Conservation (phyloP, 92 coral and sea anemone species). For the Parazoanthus darwini region DNA sequence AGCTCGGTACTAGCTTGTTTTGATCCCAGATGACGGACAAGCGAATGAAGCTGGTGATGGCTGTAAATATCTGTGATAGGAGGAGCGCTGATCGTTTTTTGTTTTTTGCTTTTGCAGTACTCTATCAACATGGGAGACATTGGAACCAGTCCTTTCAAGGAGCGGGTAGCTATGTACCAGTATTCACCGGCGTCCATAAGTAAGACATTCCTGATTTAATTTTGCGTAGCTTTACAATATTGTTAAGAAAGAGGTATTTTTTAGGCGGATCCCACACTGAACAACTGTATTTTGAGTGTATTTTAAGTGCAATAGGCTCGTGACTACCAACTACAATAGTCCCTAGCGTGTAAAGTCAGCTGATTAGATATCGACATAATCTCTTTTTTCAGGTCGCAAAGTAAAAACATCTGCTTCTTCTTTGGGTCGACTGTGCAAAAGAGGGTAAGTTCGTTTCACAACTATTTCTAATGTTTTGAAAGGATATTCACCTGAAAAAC, state of each 20-base stretch:
- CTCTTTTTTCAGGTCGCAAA: slow-evolving; percentile 21
- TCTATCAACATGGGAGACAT: slow-evolving; percentile 34
- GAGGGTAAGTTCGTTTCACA: slow-evolving; percentile 7
- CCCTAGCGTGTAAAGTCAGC: too few relatives aligned
- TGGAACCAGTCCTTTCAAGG: slow-evolving; percentile 38
- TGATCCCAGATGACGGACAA: too few relatives aligned
- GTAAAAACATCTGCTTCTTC: slow-evolving; percentile 35
- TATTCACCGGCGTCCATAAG: slow-evolving; percentile 36
- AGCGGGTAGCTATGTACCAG: slow-evolving; percentile 32
- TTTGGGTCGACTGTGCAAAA: slow-evolving; percentile 22
- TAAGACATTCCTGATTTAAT: not conserved
- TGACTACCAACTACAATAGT: too few relatives aligned
- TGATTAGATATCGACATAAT: not conserved
- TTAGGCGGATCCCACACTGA: not conserved
- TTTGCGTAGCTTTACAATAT: not conserved
- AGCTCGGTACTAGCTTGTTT: too few relatives aligned
- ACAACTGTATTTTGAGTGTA: not conserved
- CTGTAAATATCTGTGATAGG: not conserved
- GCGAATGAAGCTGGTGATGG: not conserved
- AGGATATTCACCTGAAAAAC: too few relatives aligned
- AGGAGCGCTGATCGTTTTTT: too few relatives aligned
- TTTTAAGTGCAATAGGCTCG: not conserved
- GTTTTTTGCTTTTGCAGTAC: not conserved
- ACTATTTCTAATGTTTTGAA: not conserved
- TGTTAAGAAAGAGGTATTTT: not conserved